A percentile compares a stretch with the other conserved stretches of the same genome.
phyloP scores from a whole-genome alignment of 2,888 invertebrate species.

The Rapana venosa region DNA sequence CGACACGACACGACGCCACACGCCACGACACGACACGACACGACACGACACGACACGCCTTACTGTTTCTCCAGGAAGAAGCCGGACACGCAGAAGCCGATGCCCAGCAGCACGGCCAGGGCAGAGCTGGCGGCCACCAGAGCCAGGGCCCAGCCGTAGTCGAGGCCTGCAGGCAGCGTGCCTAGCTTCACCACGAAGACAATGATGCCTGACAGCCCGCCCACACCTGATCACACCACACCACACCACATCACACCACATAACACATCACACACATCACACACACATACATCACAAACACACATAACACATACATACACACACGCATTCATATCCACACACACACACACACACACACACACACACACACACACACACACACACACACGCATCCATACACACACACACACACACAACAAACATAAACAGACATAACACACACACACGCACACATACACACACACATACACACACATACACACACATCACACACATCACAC shows the following conservation, averaged over 20 bases:
- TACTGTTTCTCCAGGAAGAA: conserved; percentile 24
- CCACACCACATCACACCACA: too few relatives aligned
- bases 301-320: neutral
- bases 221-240: conserved; percentile 39
- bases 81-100: conserved; percentile 32
- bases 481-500: too few relatives aligned
- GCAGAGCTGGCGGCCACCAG: conserved; percentile 31
- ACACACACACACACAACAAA: too few relatives aligned
- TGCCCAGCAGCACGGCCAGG: conserved; percentile 21
- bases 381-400: too few relatives aligned
- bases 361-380: neutral
- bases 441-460: too few relatives aligned
- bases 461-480: too few relatives aligned
- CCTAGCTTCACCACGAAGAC: conserved; percentile 16
- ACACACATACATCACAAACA: neutral
- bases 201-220: conserved; percentile 29
- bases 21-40: too few relatives aligned
- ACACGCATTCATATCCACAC: neutral
- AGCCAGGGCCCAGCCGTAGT: conserved; percentile 37
- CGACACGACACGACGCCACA: too few relatives aligned
- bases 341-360: neutral
- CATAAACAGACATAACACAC: too few relatives aligned
- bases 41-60: too few relatives aligned
- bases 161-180: too few relatives aligned
- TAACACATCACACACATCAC: neutral